These are phyloP conservation scores for Dysidea cf. avara DNA, from an alignment of 37 sponge, comb jelly and placozoan species.

Conservation along the genomic window DNA sequence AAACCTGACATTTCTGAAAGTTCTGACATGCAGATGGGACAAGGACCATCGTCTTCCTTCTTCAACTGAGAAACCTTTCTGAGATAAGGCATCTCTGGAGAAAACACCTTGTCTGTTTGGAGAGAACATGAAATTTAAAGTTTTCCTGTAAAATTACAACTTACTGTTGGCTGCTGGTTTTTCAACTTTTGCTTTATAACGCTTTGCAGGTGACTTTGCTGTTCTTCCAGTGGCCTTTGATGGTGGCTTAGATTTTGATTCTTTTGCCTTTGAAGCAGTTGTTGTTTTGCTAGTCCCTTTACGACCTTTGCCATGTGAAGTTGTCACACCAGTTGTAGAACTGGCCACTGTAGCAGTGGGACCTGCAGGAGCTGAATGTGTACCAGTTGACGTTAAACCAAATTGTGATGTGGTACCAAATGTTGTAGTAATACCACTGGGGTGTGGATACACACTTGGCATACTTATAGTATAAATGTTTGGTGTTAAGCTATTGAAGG, in stretches of 20 bases:
- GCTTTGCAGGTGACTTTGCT: too few relatives aligned
- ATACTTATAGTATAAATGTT: not conserved
- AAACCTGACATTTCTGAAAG: constrained; percentile 63
- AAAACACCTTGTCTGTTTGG: too few relatives aligned
- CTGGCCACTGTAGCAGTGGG: not conserved
- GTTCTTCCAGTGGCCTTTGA: not conserved
- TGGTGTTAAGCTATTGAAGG: not conserved
- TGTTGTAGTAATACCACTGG: not conserved
- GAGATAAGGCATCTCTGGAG: not conserved
- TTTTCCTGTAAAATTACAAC: too few relatives aligned
- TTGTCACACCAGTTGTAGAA: not conserved
- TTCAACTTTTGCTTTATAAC: too few relatives aligned
- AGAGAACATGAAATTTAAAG: too few relatives aligned
- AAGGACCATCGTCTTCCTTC: constrained; percentile 55
- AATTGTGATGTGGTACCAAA: too few relatives aligned
- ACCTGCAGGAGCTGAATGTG: not conserved
- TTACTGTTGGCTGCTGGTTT: too few relatives aligned
- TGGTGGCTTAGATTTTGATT: not conserved
- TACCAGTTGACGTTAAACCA: not conserved
- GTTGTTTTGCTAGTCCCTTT: not conserved
- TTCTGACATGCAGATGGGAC: constrained; percentile 72
- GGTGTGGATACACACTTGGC: not conserved
- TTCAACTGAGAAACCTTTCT: constrained; percentile 22
- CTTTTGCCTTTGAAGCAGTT: not conserved
- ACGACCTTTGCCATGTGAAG: not conserved